Percentiles rank a stretch among this genome's conserved stretches.
phyloP scores from a whole-genome alignment of 2,797 vertebrate species.

The Eremophila alpestris region DNA sequence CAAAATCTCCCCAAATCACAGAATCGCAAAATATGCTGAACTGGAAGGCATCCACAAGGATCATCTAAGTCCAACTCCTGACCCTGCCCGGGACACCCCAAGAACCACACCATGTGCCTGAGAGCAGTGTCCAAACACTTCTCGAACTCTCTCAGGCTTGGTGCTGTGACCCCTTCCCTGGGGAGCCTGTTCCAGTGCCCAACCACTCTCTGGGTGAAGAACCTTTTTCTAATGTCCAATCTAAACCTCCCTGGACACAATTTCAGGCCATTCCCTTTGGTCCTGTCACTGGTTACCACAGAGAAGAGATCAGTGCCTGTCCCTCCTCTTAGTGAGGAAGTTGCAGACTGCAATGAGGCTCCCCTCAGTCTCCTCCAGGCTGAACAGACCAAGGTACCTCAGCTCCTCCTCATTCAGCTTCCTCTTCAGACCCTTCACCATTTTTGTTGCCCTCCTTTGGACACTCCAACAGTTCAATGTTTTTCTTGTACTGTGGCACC shows the following conservation, averaged over 20 bases:
- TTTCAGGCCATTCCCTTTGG: background rate
- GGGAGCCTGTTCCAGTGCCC: background rate
- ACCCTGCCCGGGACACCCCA: background rate
- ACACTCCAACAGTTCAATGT: fast-evolving
- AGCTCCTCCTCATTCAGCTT: fast-evolving
- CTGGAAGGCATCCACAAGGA: background rate
- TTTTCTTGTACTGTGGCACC: background rate
- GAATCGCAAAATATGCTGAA: background rate
- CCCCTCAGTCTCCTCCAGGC: background rate
- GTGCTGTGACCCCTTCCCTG: fast-evolving
- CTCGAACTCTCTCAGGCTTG: fast-evolving
- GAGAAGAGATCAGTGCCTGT: background rate
- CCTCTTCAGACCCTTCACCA: fast-evolving
- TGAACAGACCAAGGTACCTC: background rate
- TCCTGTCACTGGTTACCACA: background rate
- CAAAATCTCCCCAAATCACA: background rate
- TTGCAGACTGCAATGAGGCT: fast-evolving
- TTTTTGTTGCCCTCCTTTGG: fast-evolving
- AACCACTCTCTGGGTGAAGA: fast-evolving
- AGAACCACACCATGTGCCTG: background rate
- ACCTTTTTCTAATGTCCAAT: fast-evolving
- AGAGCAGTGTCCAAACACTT: fast-evolving
- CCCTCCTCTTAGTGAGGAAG: fast-evolving
- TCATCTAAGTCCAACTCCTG: background rate
- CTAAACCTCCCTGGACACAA: background rate